Evolutionary conservation across 2,888 invertebrate genomes (phyloP).

Genomic region (Aelia acuminata): DNA sequence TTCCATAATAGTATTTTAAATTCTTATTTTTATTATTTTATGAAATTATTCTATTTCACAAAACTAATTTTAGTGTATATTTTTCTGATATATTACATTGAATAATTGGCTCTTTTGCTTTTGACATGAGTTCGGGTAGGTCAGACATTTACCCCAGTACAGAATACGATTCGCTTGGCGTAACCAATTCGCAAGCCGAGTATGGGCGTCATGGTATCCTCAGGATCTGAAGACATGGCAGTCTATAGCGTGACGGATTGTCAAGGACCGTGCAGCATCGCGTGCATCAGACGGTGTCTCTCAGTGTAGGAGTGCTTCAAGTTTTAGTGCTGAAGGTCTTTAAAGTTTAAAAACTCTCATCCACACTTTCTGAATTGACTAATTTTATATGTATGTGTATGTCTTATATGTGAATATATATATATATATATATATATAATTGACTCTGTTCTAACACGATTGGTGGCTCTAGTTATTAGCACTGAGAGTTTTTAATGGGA

Average conservation of each 20-base stretch:
- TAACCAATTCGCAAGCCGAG: neutral
- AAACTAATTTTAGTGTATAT: too few relatives aligned
- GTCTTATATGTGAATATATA: too few relatives aligned
- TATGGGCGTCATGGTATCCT: neutral
- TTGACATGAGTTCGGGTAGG: neutral
- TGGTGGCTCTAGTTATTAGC: too few relatives aligned
- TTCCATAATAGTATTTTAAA: too few relatives aligned
- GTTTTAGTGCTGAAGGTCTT: neutral
- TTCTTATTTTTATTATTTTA: too few relatives aligned
- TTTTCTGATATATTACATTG: neutral
- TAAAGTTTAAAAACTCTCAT: neutral
- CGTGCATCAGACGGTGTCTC: neutral
- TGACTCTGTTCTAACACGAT: too few relatives aligned
- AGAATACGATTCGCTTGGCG: neutral
- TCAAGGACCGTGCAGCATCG: neutral
- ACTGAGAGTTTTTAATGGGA: too few relatives aligned
- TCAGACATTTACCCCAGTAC: neutral
- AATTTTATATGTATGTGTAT: too few relatives aligned
- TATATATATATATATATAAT: too few relatives aligned
- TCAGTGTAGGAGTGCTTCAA: neutral
- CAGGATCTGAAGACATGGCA: neutral
- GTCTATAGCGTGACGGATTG: neutral
- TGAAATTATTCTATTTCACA: too few relatives aligned
- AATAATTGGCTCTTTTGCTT: neutral
- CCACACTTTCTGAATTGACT: too few relatives aligned